Base-by-base conservation (phyloP, 1,140 invertebrate genomes). In the Maconellicoccus hirsutus region DNA sequence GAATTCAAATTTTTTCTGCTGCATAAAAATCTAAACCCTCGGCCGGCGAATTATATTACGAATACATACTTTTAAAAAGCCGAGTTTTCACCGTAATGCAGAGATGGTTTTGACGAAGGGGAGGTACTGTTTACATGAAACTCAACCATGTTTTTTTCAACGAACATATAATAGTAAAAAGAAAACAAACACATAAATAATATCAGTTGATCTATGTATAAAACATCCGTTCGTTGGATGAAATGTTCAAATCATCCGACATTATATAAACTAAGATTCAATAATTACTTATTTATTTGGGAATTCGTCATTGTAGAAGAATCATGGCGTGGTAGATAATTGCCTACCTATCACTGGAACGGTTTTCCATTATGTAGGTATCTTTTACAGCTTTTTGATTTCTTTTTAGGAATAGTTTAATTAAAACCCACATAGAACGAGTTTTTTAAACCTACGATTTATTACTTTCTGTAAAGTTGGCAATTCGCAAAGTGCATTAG, bases 101-200 rank as follows among this genome's bases (percentile, higher is more conserved):
- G 42, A 52, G n/a, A 52, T 52, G n/a, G 42, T 8, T 16, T 2
- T 8, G 42, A 6, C 29, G 29, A 33, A 33, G 4, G 12, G 42
- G 42, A 3, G 4, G 16, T 16, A 19, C 12, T 52, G 42, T 52
- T 52, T 52, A 52, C 42, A 52, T 52, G n/a, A 52, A 52, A 16
- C 42, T 52, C 42, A 52, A 52, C 42, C n/a, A 52, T 19, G 42
- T 16, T 52, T 52, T 52, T 52, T 16, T 14, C 12, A 16, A 52
- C 42, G 2, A 52, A 52, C 42, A 52, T 33, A 33, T n/a, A n/a
- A n/a, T n/a, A n/a, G 42, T 16, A 52, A 52, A 52, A 52, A 16
- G 42, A 52, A 52, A 52, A 52, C 42, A 52, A 52, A 52, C 42
- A 52, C 42, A 52, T 52, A 52, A 52, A 52, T 52, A 52, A 52